A percentile compares a stretch with the other conserved stretches of the same genome.
Conservation (phyloP, 2,113 vertebrate genomes). For the Mastomys natalensis region DNA sequence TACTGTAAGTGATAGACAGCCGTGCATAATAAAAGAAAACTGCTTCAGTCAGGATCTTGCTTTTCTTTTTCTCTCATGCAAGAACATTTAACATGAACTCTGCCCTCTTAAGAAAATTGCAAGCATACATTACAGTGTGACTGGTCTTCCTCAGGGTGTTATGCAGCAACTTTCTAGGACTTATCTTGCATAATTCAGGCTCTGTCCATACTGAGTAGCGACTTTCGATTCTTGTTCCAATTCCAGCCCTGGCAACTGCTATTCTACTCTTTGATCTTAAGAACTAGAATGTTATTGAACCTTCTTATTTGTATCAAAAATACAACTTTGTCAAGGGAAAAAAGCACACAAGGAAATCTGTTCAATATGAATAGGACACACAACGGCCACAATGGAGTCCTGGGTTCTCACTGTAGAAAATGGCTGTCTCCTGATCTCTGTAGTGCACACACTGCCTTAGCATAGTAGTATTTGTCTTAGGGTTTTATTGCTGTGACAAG, state of each 20-base stretch:
- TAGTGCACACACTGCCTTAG: background rate
- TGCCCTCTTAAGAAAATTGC: background rate
- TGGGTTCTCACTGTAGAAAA: background rate
- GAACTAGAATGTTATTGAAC: background rate
- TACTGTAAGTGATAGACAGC: background rate
- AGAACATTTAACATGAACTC: background rate
- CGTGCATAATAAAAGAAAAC: background rate
- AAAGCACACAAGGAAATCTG: background rate
- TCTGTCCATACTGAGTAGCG: background rate
- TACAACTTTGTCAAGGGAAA: background rate
- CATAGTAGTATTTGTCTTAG: background rate
- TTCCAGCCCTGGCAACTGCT: background rate
- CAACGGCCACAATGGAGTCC: background rate
- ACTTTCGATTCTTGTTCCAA: background rate
- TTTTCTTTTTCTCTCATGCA: background rate
- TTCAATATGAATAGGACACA: background rate
- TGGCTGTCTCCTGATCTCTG: background rate
- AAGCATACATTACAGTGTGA: background rate
- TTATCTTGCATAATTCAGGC: background rate
- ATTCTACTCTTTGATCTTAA: background rate
- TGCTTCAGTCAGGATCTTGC: background rate
- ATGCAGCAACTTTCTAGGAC: background rate
- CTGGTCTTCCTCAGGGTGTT: background rate
- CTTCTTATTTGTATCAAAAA: conserved; percentile 38
- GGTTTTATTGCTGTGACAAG: background rate